phyloP scores from a whole-genome alignment of 2,797 vertebrate species.

The Knipowitschia caucasica region DNA sequence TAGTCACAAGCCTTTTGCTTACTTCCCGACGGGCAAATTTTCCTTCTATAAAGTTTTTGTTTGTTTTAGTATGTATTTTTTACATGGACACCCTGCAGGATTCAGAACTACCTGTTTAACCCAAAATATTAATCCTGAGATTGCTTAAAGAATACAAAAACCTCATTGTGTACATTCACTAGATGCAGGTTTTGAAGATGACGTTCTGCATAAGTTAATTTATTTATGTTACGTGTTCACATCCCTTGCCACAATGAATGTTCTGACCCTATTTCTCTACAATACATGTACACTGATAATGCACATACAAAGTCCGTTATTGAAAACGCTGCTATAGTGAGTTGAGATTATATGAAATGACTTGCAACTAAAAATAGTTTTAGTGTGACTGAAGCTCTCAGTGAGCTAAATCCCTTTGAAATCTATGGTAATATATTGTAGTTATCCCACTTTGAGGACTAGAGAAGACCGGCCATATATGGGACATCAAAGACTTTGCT shows the following conservation, averaged over 20 bases:
- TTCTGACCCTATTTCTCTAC: background rate
- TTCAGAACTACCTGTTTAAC: too few relatives aligned
- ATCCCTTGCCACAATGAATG: too few relatives aligned
- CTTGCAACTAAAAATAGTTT: conserved; percentile 41
- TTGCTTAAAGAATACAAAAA: too few relatives aligned
- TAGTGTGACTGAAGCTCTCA: conserved; percentile 10
- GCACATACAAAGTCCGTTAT: conserved; percentile 6
- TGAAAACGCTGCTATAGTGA: conserved; percentile 22
- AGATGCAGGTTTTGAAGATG: background rate
- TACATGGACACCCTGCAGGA: too few relatives aligned
- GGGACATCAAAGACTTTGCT: conserved; percentile 16
- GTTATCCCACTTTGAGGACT: conserved; percentile 35
- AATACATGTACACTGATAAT: background rate
- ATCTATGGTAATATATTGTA: conserved; percentile 37
- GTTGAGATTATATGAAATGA: conserved; percentile 43
- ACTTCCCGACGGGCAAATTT: too few relatives aligned
- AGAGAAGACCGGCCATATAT: conserved; percentile 23
- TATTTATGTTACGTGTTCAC: too few relatives aligned
- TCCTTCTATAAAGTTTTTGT: too few relatives aligned
- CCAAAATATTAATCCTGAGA: too few relatives aligned
- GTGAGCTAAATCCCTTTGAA: conserved; percentile 37
- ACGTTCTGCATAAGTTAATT: too few relatives aligned
- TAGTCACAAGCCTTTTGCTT: too few relatives aligned
- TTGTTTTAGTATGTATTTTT: too few relatives aligned
- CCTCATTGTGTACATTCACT: background rate